A percentile compares a stretch with the other conserved stretches of the same genome.
Evolutionary conservation across 2,797 vertebrate species (phyloP).

Genomic region (Peromyscus aztecus): DNA sequence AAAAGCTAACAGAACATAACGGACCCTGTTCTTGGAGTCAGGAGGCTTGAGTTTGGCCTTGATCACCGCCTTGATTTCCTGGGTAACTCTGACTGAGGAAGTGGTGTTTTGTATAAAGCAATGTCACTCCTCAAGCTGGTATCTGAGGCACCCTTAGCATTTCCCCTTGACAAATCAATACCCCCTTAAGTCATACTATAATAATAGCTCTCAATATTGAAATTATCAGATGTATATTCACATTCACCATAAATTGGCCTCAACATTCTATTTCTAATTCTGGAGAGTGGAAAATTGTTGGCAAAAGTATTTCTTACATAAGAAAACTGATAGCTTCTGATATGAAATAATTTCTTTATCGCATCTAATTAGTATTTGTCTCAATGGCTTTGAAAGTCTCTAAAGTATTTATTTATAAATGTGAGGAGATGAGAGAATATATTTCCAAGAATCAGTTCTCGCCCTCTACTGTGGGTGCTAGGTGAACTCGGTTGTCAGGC

Average conservation of each 20-base stretch:
- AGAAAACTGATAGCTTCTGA: background rate
- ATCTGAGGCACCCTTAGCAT: background rate
- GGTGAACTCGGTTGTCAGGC: background rate
- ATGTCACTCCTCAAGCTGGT: background rate
- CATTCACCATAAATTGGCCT: conserved; percentile 3
- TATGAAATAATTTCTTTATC: background rate
- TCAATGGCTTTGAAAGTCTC: conserved; percentile 39
- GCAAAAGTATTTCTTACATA: background rate
- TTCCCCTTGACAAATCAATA: background rate
- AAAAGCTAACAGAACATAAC: background rate
- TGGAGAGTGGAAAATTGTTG: background rate
- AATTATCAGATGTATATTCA: background rate
- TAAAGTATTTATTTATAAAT: background rate
- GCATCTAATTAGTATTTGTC: background rate
- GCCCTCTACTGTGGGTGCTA: background rate
- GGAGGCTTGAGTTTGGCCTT: background rate
- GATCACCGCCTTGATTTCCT: background rate
- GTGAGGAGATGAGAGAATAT: background rate
- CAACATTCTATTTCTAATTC: conserved; percentile 31
- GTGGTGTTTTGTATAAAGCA: background rate
- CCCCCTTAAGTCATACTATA: background rate
- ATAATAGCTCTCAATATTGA: conserved; percentile 10
- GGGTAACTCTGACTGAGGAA: background rate
- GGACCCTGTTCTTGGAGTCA: background rate
- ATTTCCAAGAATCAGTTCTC: background rate